Evolutionary conservation across 53 echinoderm and acorn worm species (phyloP).

Genomic region (Echinarachnius parma): DNA sequence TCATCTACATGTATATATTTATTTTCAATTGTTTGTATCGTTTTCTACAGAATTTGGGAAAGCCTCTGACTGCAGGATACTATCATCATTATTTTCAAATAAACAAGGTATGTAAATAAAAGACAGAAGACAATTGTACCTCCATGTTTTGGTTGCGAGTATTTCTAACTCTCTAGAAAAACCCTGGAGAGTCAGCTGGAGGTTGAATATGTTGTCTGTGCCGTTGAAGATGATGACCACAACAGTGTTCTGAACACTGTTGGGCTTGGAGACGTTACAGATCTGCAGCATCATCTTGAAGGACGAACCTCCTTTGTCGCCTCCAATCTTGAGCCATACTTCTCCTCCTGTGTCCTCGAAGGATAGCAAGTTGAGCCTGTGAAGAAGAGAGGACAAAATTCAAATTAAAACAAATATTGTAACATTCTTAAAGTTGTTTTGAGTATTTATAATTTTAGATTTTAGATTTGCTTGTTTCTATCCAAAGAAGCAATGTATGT

Average conservation of each 20-base stretch:
- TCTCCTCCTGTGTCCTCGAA: slow-evolving; percentile 10
- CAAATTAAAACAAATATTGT: background rate
- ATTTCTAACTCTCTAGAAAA: background rate
- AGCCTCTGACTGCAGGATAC: background rate
- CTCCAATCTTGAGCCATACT: slow-evolving; percentile 21
- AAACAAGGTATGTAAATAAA: background rate
- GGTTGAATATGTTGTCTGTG: slow-evolving; percentile 16
- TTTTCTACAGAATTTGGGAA: background rate
- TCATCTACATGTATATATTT: too few relatives aligned
- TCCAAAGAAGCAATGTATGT: background rate
- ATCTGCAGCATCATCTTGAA: slow-evolving; percentile 20
- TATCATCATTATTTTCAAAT: background rate
- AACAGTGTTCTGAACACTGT: slow-evolving; percentile 23
- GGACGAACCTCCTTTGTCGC: slow-evolving; percentile 18
- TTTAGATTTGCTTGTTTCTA: background rate
- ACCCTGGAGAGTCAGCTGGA: background rate
- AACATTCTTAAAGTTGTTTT: background rate
- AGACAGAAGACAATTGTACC: slow-evolving; percentile 16
- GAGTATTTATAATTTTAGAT: background rate
- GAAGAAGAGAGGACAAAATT: slow-evolving; percentile 1
- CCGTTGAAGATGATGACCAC: slow-evolving; percentile 7
- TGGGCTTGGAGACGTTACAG: slow-evolving; percentile 9
- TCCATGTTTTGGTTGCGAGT: slow-evolving; percentile 12
- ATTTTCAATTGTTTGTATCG: background rate
- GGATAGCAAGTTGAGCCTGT: background rate